Base-by-base conservation (phyloP, 2,113 vertebrate genomes). In the Eulacestoma nigropectus region DNA sequence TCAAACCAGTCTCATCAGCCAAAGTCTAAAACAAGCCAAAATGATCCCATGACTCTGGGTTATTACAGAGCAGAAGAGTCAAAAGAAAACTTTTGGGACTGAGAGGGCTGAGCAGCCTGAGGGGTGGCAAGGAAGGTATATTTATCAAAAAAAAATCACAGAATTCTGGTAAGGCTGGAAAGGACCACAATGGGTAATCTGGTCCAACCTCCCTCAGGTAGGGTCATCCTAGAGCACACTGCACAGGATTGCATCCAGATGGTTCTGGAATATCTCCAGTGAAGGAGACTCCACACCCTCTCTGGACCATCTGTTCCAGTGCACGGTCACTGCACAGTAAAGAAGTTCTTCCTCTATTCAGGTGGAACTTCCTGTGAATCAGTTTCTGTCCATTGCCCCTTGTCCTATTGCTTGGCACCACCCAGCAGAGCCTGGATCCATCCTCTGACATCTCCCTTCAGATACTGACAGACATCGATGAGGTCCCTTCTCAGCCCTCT, bases 381-480 rank as follows among this genome's bases (percentile, higher is more conserved):
- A 33, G 44, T 39, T 74, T 39, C 52, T 67, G 29, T 0, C 68
- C 13, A 5, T 6, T 29, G 19, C 37, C 68, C 50, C 67, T 11
- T 32, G 67, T 44, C 32, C 46, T 30, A 1, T 14, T n/a, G 52
- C 29, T 33, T 13, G 29, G 60, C 52, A 59, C 5, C 33, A 7
- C 35, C 10, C 37, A 65, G 59, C 52, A 57, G 67, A 65, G 37
- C 27, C 37, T 32, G 49, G 41, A 5, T n/a, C 19, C n/a, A 15
- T 9, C 21, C 42, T 49, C 27, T 15, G n/a, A 15, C 30, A 2
- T 11, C 25, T 63, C 41, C n/a, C 49, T 21, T 5, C 47, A 25
- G 10, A 23, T 1, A 8, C 46, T 11, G 3, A 5, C 13, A 25
- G 64, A 13, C 29, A 1, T 13, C 9, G 1, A 3, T 30, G 19